These are phyloP conservation scores for Balearica regulorum DNA, from an alignment of 2,797 vertebrate species.

Conservation along the genomic window DNA sequence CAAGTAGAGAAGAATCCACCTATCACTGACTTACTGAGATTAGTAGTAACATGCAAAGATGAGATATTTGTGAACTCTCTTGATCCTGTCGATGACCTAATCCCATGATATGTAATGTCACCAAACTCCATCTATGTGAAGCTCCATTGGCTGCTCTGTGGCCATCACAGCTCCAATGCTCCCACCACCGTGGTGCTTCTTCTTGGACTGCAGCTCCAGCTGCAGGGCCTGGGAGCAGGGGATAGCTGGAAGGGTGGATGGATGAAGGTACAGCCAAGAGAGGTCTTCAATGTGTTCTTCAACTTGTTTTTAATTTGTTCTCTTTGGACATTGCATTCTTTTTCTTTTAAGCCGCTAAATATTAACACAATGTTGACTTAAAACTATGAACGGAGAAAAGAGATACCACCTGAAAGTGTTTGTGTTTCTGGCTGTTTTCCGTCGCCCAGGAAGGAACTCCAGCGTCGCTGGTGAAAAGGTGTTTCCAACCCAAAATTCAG, in stretches of 20 bases:
- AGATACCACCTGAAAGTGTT: neutral
- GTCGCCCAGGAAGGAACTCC: neutral
- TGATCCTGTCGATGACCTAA: rapidly evolving
- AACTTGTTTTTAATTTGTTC: neutral
- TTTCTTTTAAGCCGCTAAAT: neutral
- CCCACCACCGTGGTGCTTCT: neutral
- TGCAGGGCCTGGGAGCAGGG: neutral
- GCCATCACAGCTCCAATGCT: neutral
- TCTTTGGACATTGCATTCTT: neutral
- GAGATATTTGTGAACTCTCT: neutral
- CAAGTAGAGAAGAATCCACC: neutral
- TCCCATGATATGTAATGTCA: rapidly evolving
- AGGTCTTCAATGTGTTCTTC: neutral
- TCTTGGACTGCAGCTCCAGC: neutral
- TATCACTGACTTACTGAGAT: rapidly evolving
- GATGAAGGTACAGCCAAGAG: neutral
- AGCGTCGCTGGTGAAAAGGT: neutral
- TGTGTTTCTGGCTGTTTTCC: neutral
- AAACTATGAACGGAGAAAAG: neutral
- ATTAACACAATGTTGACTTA: neutral
- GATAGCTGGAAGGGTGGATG: neutral
- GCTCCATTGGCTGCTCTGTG: neutral
- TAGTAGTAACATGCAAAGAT: rapidly evolving
- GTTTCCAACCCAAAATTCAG: neutral
- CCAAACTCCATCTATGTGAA: neutral